phyloP scores from a whole-genome alignment of 2,113 vertebrate species.

The Nannospalax galili region DNA sequence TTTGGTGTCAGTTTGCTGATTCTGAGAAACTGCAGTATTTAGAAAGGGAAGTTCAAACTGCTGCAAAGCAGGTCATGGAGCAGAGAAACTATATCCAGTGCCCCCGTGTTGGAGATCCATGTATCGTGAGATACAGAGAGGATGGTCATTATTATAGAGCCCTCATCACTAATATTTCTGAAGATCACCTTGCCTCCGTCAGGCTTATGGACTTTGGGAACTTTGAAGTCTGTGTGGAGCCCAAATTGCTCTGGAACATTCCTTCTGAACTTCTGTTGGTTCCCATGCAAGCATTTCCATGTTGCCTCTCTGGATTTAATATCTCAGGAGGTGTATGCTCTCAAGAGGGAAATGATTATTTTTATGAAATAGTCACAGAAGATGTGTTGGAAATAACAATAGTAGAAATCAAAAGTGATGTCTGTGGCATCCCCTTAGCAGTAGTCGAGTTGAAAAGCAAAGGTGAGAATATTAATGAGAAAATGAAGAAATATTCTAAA shows the following conservation, averaged over 20 bases:
- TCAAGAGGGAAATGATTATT: conserved; percentile 85
- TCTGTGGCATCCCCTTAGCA: conserved; percentile 78
- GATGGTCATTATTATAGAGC: conserved; percentile 92
- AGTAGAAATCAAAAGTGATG: conserved; percentile 76
- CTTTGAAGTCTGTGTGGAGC: conserved; percentile 80
- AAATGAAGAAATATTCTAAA: conserved; percentile 88
- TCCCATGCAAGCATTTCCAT: conserved; percentile 92
- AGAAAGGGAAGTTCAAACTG: conserved; percentile 83
- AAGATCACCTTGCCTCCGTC: conserved; percentile 81
- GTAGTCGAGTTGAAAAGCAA: conserved; percentile 87
- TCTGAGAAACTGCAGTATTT: conserved; percentile 85
- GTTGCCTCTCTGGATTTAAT: conserved; percentile 91
- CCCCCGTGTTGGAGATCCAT: conserved; percentile 86
- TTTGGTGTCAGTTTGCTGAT: conserved; percentile 91
- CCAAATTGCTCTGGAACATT: conserved; percentile 85
- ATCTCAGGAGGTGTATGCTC: conserved; percentile 87
- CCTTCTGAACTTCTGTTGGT: conserved; percentile 83
- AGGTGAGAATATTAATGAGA: conserved; percentile 87
- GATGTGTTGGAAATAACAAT: conserved; percentile 88
- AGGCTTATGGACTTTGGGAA: conserved; percentile 94
- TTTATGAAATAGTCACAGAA: conserved; percentile 86
- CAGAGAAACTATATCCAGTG: neutral
- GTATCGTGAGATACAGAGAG: conserved; percentile 88
- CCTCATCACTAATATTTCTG: conserved; percentile 81
- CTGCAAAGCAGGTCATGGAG: conserved; percentile 69